Conservation (phyloP, 2,888 invertebrate species). For the Mamestra brassicae region DNA sequence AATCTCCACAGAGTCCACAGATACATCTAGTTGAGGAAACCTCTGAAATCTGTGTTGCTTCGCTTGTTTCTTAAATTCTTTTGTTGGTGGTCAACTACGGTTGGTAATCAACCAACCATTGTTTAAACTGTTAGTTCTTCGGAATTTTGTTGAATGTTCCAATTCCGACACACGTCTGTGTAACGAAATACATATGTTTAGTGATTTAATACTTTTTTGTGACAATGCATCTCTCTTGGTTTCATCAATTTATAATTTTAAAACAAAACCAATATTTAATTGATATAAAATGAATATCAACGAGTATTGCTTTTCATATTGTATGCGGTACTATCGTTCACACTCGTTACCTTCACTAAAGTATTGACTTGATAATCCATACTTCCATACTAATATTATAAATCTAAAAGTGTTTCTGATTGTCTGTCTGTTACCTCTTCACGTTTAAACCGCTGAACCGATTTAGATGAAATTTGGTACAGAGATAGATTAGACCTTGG, state of each 20-base stretch:
- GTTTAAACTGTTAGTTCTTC: not conserved
- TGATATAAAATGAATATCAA: not conserved
- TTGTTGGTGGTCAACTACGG: not conserved
- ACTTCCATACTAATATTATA: no score
- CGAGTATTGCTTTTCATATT: not conserved
- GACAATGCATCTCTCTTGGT: no score
- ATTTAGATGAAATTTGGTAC: no score
- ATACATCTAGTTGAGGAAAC: not conserved
- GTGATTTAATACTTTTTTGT: not conserved
- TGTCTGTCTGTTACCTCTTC: no score
- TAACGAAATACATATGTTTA: not conserved
- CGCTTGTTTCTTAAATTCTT: not conserved
- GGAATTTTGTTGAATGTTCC: not conserved
- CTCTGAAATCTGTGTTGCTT: not conserved
- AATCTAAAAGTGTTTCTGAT: no score
- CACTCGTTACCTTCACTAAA: not conserved
- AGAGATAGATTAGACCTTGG: no score
- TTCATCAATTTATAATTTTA: no score
- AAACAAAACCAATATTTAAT: not conserved
- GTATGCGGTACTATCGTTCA: not conserved
- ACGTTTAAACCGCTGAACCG: no score
- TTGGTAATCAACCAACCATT: not conserved
- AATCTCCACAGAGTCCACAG: not conserved
- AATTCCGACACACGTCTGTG: not conserved
- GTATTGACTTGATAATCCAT: not conserved